Percentiles rank a stretch among this genome's conserved stretches.
Evolutionary conservation across 2,797 vertebrate genomes (phyloP).

Genomic region (Nasua narica): DNA sequence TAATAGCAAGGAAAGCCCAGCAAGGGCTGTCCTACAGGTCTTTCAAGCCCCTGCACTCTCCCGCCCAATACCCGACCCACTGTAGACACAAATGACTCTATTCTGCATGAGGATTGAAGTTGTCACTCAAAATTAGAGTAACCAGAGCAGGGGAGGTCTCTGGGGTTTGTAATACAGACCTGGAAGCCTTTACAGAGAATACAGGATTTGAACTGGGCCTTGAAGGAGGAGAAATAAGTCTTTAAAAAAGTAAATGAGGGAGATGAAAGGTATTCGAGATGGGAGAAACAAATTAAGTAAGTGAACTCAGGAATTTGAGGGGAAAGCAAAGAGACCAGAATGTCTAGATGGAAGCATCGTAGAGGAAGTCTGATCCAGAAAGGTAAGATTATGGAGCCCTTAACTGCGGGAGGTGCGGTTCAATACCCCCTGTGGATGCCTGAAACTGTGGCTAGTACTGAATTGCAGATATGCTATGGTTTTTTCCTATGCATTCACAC

Average conservation of each 20-base stretch:
- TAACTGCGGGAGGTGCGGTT: neutral
- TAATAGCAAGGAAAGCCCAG: neutral
- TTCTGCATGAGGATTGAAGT: neutral
- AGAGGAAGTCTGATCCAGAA: neutral
- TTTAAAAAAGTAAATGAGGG: neutral
- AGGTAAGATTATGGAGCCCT: neutral
- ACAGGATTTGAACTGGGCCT: neutral
- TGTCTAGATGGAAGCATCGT: neutral
- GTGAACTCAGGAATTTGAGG: neutral
- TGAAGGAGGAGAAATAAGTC: neutral
- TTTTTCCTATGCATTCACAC: neutral
- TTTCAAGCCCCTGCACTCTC: neutral
- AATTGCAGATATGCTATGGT: neutral
- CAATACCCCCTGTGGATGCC: neutral
- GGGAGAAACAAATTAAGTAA: neutral
- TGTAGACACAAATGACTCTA: neutral
- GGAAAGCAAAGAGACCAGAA: neutral
- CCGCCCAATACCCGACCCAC: fast-evolving
- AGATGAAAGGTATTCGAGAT: neutral
- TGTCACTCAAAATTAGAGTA: neutral
- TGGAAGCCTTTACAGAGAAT: neutral
- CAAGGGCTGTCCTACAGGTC: neutral
- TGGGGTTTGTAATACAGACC: neutral
- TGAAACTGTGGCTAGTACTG: neutral
- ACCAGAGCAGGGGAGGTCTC: neutral